A percentile compares a stretch with the other conserved stretches of the same genome.
These are phyloP conservation scores for Esox masquinongy DNA, from an alignment of 2,797 vertebrate genomes.

Conservation along the genomic window DNA sequence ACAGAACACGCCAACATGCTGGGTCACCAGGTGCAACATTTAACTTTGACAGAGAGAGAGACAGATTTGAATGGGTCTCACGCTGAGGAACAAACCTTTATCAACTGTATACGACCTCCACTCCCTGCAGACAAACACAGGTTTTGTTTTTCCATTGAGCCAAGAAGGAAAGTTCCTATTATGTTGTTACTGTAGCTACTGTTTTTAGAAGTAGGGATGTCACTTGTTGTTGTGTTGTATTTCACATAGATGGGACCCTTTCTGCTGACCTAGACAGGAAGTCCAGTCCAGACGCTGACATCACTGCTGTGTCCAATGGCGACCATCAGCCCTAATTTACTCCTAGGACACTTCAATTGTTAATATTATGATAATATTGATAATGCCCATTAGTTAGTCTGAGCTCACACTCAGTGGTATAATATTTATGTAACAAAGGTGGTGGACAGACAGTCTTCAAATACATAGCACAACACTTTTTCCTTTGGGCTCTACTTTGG, in stretches of 20 bases:
- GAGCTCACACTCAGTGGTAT: slow-evolving; percentile 65
- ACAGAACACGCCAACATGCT: not conserved
- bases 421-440: slow-evolving; percentile 57
- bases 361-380: slow-evolving; percentile 40
- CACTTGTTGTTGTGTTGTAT: slow-evolving; percentile 25
- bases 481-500: too few relatives aligned
- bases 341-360: slow-evolving; percentile 22
- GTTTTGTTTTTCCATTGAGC: not conserved
- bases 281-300: slow-evolving; percentile 61
- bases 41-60: not conserved
- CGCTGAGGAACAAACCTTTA: not conserved
- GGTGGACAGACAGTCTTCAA: slow-evolving; percentile 8
- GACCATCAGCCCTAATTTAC: slow-evolving; percentile 36
- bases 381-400: slow-evolving; percentile 58
- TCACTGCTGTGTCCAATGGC: slow-evolving; percentile 58
- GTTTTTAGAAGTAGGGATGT: not conserved
- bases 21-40: not conserved
- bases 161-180: not conserved
- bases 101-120: not conserved
- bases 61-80: not conserved
- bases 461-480: too few relatives aligned
- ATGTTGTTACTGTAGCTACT: not conserved
- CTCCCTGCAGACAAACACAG: not conserved
- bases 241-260: slow-evolving; percentile 39
- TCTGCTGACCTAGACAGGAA: slow-evolving; percentile 44